Percentiles rank a stretch among this genome's conserved stretches.
These are phyloP conservation scores for Galaxias olidus DNA, from an alignment of 2,797 vertebrate genomes.

Conservation along the genomic window DNA sequence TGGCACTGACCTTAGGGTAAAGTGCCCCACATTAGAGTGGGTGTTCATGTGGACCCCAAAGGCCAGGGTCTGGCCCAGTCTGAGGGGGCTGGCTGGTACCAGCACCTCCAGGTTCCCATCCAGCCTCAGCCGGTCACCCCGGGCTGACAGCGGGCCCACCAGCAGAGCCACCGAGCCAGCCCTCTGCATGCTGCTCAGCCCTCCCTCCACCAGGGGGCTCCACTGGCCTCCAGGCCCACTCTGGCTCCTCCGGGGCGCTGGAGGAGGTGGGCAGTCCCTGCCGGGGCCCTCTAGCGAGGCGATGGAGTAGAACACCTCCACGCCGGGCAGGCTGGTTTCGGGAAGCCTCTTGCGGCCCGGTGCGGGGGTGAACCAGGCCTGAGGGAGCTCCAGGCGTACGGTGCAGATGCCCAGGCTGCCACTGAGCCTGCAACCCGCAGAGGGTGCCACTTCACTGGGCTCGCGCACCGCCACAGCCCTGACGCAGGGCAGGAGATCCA, in stretches of 20 bases:
- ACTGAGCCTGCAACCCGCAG: constrained; percentile 82
- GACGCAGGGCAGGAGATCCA: constrained; percentile 84
- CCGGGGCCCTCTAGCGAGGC: constrained; percentile 72
- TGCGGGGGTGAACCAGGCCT: constrained; percentile 85
- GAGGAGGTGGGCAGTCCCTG: constrained; percentile 74
- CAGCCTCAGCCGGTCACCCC: constrained; percentile 77
- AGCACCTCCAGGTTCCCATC: constrained; percentile 85
- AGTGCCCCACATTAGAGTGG: constrained; percentile 80
- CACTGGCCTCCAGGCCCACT: constrained; percentile 63
- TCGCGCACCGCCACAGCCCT: constrained; percentile 84
- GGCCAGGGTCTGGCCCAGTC: constrained; percentile 85
- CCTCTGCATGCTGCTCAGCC: constrained; percentile 78
- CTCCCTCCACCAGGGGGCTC: constrained; percentile 69
- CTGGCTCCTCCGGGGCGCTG: constrained; percentile 75
- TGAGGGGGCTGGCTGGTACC: constrained; percentile 84
- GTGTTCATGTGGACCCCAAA: constrained; percentile 85
- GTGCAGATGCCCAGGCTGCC: constrained; percentile 91
- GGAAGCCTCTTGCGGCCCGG: constrained; percentile 74
- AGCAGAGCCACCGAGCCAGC: constrained; percentile 84
- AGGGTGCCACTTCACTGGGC: constrained; percentile 76
- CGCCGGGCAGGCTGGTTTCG: constrained; percentile 70
- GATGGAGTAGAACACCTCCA: constrained; percentile 90
- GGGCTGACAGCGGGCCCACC: constrained; percentile 73
- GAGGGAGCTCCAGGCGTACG: constrained; percentile 86
- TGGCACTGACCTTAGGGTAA: constrained; percentile 85